Percentiles rank a stretch among this genome's conserved stretches.
Conservation (phyloP, 1,140 invertebrate species). For the Amyelois transitella region DNA sequence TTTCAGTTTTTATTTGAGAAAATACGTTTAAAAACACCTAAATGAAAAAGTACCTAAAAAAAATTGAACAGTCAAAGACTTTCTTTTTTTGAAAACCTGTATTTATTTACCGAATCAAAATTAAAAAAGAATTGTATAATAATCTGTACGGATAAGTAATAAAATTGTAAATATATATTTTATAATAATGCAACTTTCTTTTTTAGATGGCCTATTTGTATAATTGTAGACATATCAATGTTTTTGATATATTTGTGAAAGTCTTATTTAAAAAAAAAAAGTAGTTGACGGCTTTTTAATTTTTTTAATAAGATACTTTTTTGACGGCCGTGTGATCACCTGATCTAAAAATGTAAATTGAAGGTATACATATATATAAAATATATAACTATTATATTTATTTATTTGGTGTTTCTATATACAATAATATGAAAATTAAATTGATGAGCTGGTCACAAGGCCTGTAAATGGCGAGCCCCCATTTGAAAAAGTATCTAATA, state of each 20-base stretch:
- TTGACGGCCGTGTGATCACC: constrained; percentile 20
- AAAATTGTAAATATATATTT: constrained; percentile 10
- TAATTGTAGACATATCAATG: constrained; percentile 14
- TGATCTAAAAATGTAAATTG: constrained; percentile 12
- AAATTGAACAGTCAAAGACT: no score
- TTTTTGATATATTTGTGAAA: constrained; percentile 3
- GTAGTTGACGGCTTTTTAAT: constrained; percentile 12
- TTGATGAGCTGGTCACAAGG: constrained; percentile 35
- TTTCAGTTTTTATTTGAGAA: no score
- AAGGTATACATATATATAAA: neutral
- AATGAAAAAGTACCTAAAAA: no score
- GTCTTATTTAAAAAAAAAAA: constrained; percentile 1
- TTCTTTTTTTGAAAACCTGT: no score
- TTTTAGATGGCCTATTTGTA: constrained; percentile 5
- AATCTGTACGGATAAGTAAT: no score
- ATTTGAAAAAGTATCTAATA: constrained; percentile 49
- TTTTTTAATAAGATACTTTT: constrained; percentile 22
- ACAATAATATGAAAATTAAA: no score
- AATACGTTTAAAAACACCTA: no score
- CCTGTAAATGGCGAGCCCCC: constrained; percentile 60
- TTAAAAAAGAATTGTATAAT: no score
- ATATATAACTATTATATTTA: neutral
- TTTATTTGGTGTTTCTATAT: constrained; percentile 15
- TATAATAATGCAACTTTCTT: constrained; percentile 5
- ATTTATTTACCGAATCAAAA: no score